Percentiles rank a stretch among this genome's conserved stretches.
phyloP scores from a whole-genome alignment of 2,888 invertebrate species.

The Rotaria sp. region DNA sequence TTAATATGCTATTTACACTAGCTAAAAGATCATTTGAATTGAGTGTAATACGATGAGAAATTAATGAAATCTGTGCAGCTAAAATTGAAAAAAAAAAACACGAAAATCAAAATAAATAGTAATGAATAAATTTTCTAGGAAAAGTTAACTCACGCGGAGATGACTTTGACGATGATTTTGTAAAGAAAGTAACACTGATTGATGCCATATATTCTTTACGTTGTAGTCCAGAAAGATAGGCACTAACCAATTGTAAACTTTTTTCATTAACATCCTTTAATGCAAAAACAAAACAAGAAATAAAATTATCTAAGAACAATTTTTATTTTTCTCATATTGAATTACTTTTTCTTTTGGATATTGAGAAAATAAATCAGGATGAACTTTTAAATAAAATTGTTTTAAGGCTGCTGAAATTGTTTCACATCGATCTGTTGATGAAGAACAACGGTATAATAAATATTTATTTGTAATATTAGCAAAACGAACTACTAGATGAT shows the following conservation, averaged over 20 bases:
- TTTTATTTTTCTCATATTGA: too few relatives aligned
- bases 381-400: conserved; percentile 87
- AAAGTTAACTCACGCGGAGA: background rate
- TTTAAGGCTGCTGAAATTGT: conserved; percentile 65
- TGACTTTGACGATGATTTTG: background rate
- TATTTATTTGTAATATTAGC: background rate
- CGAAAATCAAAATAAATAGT: background rate
- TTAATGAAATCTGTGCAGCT: background rate
- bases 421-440: background rate
- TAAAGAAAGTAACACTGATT: background rate
- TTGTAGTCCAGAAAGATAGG: background rate
- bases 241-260: background rate
- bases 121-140: background rate
- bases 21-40: background rate
- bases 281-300: too few relatives aligned
- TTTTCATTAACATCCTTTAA: background rate
- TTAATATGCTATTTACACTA: background rate
- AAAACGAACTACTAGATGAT: background rate
- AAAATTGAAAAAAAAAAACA: background rate
- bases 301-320: too few relatives aligned
- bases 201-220: background rate
- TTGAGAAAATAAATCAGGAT: conserved; percentile 87
- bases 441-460: background rate
- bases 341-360: conserved; percentile 77
- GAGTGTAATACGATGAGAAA: background rate